A percentile compares a stretch with the other conserved stretches of the same genome.
Evolutionary conservation across 2,113 vertebrate genomes (phyloP).

Genomic region (Pyrgilauda ruficollis): DNA sequence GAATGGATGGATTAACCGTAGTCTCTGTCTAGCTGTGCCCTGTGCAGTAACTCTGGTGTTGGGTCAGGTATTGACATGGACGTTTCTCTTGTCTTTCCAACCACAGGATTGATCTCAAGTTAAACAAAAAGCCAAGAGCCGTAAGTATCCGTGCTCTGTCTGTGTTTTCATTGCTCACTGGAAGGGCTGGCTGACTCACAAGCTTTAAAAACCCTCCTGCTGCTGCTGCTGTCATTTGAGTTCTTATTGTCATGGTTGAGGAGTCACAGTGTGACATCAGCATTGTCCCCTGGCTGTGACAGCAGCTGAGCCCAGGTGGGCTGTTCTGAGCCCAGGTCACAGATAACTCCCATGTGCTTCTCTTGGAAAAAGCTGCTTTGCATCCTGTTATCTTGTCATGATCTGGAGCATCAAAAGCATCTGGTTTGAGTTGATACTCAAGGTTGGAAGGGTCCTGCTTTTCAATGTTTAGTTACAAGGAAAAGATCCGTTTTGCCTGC

Average conservation of each 20-base stretch:
- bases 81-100: constrained; percentile 68
- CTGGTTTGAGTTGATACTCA: not conserved
- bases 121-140: constrained; percentile 98
- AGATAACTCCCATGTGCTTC: not conserved
- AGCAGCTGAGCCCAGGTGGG: not conserved
- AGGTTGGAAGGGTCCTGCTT: not conserved
- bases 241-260: not conserved
- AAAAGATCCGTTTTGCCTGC: not conserved
- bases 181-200: not conserved
- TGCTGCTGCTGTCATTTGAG: not conserved
- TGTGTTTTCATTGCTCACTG: constrained; percentile 15
- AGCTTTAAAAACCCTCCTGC: not conserved
- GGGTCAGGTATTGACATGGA: constrained; percentile 65
- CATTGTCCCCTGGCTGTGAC: not conserved
- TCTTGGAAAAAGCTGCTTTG: not conserved
- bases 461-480: not conserved
- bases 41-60: constrained; percentile 48
- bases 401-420: not conserved
- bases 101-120: constrained; percentile 97
- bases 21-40: constrained; percentile 73
- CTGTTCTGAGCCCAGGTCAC: not conserved
- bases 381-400: not conserved
- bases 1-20: constrained; percentile 67
- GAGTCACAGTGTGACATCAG: not conserved
- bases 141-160: constrained; percentile 83